Conservation (phyloP, 2,113 vertebrate genomes). For the Oncorhynchus gorbuscha region DNA sequence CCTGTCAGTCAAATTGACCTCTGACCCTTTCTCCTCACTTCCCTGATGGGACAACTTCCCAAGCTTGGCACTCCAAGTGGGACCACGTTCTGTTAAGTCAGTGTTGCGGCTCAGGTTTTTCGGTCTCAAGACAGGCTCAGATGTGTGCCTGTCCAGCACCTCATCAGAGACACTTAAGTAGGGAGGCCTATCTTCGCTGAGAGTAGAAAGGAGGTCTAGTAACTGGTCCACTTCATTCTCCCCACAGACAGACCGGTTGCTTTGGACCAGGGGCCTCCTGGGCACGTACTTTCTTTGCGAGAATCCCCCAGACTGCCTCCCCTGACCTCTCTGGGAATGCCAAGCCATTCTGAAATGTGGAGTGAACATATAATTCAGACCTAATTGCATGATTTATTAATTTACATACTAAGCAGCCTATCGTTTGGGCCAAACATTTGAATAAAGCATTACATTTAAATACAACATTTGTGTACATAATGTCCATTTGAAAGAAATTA, state of each 20-base stretch:
- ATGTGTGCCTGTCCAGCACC: background rate
- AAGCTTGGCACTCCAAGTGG: background rate
- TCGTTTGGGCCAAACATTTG: no score
- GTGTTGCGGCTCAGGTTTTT: background rate
- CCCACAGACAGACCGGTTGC: constrained; percentile 4
- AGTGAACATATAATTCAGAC: background rate
- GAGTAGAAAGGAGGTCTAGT: constrained; percentile 9
- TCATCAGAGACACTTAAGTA: background rate
- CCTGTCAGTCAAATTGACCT: background rate
- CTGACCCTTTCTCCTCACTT: background rate
- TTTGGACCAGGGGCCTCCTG: background rate
- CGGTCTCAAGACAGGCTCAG: background rate
- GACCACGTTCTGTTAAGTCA: background rate
- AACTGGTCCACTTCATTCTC: constrained; percentile 15
- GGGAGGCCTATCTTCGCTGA: background rate
- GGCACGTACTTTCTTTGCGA: background rate
- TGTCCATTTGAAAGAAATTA: no score
- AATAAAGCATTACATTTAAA: no score
- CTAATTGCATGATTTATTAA: no score
- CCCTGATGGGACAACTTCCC: background rate
- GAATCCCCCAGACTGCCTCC: background rate
- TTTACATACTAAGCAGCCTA: no score
- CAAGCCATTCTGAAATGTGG: background rate
- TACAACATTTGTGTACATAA: no score
- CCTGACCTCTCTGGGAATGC: background rate